Conservation (phyloP, 1,140 invertebrate species). For the Drosophila parvula region DNA sequence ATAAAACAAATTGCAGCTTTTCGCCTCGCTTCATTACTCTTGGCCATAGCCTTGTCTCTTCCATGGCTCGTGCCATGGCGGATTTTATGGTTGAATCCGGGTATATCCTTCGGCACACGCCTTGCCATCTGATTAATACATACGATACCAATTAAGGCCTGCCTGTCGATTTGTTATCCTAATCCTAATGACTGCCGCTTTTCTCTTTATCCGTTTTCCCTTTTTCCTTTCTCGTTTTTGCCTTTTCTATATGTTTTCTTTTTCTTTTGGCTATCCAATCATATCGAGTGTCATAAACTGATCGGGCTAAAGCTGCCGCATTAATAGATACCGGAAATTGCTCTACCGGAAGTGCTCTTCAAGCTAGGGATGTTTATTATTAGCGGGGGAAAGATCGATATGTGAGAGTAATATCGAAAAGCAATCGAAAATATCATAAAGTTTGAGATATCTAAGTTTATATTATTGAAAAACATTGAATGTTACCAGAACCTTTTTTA, state of each 20-base stretch:
- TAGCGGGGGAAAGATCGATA: too few species aligned
- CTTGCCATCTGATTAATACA: slow-evolving; percentile 13
- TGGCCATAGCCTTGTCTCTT: neutral
- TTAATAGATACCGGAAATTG: neutral
- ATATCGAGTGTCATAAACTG: slow-evolving; percentile 6
- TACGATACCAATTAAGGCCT: slow-evolving; percentile 16
- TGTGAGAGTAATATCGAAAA: too few species aligned
- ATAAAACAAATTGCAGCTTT: slow-evolving; percentile 64
- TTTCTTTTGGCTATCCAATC: neutral
- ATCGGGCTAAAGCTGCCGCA: neutral
- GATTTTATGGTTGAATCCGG: neutral
- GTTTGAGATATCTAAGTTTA: too few species aligned
- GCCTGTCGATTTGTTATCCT: slow-evolving; percentile 14
- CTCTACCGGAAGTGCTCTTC: neutral
- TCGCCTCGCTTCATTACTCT: slow-evolving; percentile 36
- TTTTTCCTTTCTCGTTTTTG: neutral
- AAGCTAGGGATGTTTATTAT: too few species aligned
- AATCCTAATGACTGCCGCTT: slow-evolving; percentile 4
- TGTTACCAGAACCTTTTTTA: too few species aligned
- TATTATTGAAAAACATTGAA: too few species aligned
- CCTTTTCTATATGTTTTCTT: neutral
- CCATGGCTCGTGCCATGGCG: neutral
- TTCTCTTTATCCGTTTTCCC: neutral
- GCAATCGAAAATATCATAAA: too few species aligned
- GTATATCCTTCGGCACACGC: neutral